Evolutionary conservation across 1,140 invertebrate species (phyloP).

Genomic region (Eciton burchellii): DNA sequence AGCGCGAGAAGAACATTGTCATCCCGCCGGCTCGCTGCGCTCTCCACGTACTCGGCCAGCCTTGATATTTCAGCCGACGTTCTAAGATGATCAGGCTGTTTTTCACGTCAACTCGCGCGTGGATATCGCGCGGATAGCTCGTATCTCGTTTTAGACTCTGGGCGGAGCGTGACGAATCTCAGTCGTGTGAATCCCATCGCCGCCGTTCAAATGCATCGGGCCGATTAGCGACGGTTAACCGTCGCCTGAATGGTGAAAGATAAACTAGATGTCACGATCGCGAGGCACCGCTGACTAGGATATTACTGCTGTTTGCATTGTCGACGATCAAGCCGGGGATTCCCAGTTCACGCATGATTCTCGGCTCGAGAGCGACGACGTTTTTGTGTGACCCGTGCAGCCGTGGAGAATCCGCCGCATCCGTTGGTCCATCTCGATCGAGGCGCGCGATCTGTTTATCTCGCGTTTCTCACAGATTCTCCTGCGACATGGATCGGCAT

Average conservation of each 20-base stretch:
- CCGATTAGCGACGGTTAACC: conserved; percentile 49
- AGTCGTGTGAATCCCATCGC: conserved; percentile 55
- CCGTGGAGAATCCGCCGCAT: conserved; percentile 9
- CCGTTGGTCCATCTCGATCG: neutral
- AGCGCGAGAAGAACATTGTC: conserved; percentile 65
- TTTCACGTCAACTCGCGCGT: conserved; percentile 55
- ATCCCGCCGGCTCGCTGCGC: conserved; percentile 39
- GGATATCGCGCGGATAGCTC: conserved; percentile 5
- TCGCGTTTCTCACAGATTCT: neutral
- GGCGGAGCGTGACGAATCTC: conserved; percentile 50
- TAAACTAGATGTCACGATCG: conserved; percentile 43
- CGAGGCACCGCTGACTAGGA: conserved; percentile 6
- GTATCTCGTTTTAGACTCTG: conserved; percentile 27
- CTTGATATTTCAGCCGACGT: conserved; percentile 68
- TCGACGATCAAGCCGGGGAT: conserved; percentile 21
- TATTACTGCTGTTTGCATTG: conserved; percentile 42
- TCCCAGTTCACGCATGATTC: conserved; percentile 26
- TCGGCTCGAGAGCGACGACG: conserved; percentile 2
- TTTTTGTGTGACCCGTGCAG: neutral
- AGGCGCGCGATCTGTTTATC: neutral
- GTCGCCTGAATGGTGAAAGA: conserved; percentile 18
- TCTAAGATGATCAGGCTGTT: conserved; percentile 66
- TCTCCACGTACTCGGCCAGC: conserved; percentile 50
- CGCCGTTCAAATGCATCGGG: conserved; percentile 35
- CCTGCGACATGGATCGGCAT: neutral